phyloP scores from a whole-genome alignment of 2,888 invertebrate species.

The Melanotus villosus region DNA sequence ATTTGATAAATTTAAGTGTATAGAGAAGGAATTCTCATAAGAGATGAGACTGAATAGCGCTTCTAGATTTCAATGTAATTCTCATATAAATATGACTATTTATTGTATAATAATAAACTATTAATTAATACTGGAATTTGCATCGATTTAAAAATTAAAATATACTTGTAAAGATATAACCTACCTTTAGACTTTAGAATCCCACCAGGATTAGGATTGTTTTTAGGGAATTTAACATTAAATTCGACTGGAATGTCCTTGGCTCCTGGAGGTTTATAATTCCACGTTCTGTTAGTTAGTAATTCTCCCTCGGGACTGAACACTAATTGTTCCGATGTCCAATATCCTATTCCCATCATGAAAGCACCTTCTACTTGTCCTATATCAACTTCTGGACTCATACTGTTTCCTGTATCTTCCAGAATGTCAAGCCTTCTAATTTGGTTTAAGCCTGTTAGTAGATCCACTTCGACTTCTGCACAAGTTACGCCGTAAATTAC shows the following conservation, averaged over 20 bases:
- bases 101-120: too few relatives aligned
- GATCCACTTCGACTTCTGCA: conserved; percentile 83
- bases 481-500: conserved; percentile 76
- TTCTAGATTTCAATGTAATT: too few relatives aligned
- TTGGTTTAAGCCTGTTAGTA: conserved; percentile 83
- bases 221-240: conserved; percentile 77
- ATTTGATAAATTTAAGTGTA: too few relatives aligned
- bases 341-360: conserved; percentile 75
- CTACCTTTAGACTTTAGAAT: conserved; percentile 8
- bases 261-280: conserved; percentile 82
- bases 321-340: conserved; percentile 81
- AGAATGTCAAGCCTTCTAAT: conserved; percentile 78
- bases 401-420: conserved; percentile 81
- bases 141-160: too few relatives aligned
- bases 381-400: conserved; percentile 81
- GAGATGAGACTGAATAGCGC: too few relatives aligned
- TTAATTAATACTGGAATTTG: too few relatives aligned
- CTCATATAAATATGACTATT: too few relatives aligned
- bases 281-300: conserved; percentile 86
- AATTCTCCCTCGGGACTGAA: conserved; percentile 76
- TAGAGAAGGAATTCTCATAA: too few relatives aligned
- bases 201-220: conserved; percentile 72
- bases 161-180: too few relatives aligned
- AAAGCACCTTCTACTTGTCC: conserved; percentile 87
- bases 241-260: conserved; percentile 87